Conservation (phyloP, 2,888 invertebrate species). For the Galerucella nymphaeae region DNA sequence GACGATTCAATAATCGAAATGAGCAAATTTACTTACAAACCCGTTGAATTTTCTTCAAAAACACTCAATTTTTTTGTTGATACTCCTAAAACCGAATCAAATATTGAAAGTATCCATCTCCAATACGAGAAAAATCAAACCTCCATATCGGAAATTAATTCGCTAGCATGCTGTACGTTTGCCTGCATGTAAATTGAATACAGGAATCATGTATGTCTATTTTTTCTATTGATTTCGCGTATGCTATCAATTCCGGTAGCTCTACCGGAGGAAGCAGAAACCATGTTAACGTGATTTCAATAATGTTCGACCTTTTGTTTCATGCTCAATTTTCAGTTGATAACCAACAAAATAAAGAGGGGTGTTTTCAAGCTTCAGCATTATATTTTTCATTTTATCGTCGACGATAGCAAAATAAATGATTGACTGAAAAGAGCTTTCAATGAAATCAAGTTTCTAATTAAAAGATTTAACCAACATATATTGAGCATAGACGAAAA, state of each 20-base stretch:
- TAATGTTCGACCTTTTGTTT: constrained; percentile 30
- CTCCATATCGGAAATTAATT: constrained; percentile 33
- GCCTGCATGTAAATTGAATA: constrained; percentile 31
- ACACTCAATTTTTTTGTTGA: background rate
- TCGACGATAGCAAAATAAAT: background rate
- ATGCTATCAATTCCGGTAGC: constrained; percentile 16
- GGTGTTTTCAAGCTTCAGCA: constrained; percentile 8
- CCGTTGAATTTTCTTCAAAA: background rate
- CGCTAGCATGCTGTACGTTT: constrained; percentile 18
- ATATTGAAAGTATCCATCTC: background rate
- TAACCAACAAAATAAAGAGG: constrained; percentile 23
- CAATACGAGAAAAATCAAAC: constrained; percentile 27
- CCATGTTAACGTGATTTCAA: constrained; percentile 28
- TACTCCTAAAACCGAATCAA: background rate
- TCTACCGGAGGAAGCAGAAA: constrained; percentile 29
- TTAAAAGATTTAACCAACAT: too few relatives aligned
- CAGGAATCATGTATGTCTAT: constrained; percentile 29
- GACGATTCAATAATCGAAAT: background rate
- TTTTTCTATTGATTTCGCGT: constrained; percentile 28
- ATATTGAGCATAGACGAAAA: too few relatives aligned
- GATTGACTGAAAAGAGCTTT: background rate
- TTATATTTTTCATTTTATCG: background rate
- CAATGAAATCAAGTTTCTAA: background rate
- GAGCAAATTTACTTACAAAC: background rate
- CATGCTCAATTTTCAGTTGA: constrained; percentile 27